Evolutionary conservation across 2,888 invertebrate species (phyloP).

Genomic region (Calliphora vomitoria): DNA sequence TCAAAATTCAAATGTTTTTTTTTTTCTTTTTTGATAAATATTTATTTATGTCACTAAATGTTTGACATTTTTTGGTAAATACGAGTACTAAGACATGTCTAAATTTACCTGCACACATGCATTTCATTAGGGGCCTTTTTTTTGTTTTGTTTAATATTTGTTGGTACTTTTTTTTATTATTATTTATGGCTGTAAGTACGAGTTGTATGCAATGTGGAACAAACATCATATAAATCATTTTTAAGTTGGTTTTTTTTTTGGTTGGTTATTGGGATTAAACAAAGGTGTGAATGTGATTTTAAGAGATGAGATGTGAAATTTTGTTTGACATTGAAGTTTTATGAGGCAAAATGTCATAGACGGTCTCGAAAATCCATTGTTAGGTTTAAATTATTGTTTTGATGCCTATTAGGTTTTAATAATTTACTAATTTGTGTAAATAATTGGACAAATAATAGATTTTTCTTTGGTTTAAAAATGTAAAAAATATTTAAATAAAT

Average conservation of each 20-base stretch:
- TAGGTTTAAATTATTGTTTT: background rate
- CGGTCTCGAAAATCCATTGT: background rate
- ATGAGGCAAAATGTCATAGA: background rate
- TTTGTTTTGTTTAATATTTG: conserved; percentile 18
- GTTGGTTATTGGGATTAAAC: background rate
- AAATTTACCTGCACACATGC: background rate
- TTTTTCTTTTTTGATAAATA: background rate
- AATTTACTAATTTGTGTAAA: conserved; percentile 18
- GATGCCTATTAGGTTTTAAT: background rate
- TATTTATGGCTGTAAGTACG: background rate
- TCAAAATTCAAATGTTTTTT: background rate
- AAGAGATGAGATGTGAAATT: conserved; percentile 33
- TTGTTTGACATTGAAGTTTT: conserved; percentile 14
- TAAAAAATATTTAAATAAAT: too few species aligned
- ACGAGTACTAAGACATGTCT: background rate
- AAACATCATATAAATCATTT: conserved; percentile 13
- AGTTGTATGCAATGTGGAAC: background rate
- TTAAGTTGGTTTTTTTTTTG: background rate
- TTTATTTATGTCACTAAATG: conserved; percentile 17
- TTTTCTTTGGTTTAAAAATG: too few species aligned
- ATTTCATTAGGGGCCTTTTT: conserved; percentile 8
- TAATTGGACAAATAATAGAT: background rate
- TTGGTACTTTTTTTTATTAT: background rate
- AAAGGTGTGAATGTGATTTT: conserved; percentile 37
- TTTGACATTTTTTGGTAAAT: conserved; percentile 15